A percentile compares a stretch with the other conserved stretches of the same genome.
phyloP scores from a whole-genome alignment of 2,113 vertebrate genomes.

The Cranoglanis bouderius region DNA sequence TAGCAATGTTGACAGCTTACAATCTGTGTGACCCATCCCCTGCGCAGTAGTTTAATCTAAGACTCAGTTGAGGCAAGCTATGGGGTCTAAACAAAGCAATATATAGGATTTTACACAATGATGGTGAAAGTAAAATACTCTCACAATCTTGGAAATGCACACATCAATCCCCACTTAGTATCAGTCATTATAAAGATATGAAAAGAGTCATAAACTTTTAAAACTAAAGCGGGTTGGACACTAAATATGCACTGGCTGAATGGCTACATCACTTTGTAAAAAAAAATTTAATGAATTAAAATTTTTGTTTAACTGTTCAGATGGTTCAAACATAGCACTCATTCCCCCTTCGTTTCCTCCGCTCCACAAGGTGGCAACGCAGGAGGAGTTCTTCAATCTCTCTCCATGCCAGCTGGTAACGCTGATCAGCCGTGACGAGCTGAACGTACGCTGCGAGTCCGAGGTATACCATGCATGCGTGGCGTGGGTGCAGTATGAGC shows the following conservation, averaged over 20 bases:
- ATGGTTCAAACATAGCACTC: not conserved
- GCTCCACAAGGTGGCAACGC: conserved; percentile 81
- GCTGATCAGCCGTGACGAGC: conserved; percentile 90
- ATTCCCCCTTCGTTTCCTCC: not conserved
- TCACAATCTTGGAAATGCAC: not conserved
- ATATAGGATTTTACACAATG: not conserved
- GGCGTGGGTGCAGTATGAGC: conserved; percentile 91
- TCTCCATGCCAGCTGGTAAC: conserved; percentile 92
- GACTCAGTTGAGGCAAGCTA: not conserved
- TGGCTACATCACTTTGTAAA: not conserved
- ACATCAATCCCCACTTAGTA: not conserved
- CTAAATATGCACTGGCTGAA: not conserved
- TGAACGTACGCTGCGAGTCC: conserved; percentile 94
- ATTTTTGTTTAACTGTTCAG: not conserved
- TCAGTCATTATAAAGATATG: not conserved
- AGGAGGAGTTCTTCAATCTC: conserved; percentile 93
- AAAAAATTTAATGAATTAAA: no score
- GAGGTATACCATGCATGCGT: conserved; percentile 95
- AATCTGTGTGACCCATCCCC: not conserved
- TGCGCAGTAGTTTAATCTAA: not conserved
- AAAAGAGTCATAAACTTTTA: not conserved
- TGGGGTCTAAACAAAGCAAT: not conserved
- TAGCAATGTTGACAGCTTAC: not conserved
- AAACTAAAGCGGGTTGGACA: not conserved
- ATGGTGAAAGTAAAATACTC: not conserved